Percentiles rank a stretch among this genome's conserved stretches.
Evolutionary conservation across 2,113 vertebrate genomes (phyloP).

Genomic region (Leptocoma aspasia): DNA sequence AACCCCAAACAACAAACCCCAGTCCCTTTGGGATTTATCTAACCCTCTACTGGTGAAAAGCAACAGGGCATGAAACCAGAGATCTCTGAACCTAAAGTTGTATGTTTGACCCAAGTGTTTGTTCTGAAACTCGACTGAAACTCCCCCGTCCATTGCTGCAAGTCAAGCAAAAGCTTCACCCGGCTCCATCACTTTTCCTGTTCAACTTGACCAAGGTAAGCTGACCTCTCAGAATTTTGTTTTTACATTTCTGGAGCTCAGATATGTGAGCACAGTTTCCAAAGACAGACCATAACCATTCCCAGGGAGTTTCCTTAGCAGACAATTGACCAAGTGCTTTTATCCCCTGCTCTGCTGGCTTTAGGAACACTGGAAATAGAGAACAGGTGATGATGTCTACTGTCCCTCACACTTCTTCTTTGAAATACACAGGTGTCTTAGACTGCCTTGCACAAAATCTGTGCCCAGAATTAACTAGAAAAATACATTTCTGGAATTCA

Average conservation of each 20-base stretch:
- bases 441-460: not conserved
- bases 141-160: not conserved
- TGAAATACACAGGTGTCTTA: not conserved
- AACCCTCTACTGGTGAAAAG: not conserved
- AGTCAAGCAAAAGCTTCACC: not conserved
- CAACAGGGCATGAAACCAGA: not conserved
- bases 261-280: not conserved
- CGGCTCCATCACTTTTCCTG: not conserved
- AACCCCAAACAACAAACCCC: not conserved
- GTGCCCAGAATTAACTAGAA: not conserved
- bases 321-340: not conserved
- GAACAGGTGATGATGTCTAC: not conserved
- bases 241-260: not conserved
- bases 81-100: not conserved
- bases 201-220: not conserved
- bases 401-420: not conserved
- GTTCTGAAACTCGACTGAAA: not conserved
- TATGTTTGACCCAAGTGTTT: not conserved
- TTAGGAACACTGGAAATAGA: not conserved
- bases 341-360: not conserved
- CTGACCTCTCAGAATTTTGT: rapidly evolving
- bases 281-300: not conserved
- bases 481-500: not conserved
- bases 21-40: not conserved
- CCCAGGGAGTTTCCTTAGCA: not conserved